Conservation (phyloP, 1,140 invertebrate genomes). For the Hyles euphorbiae region DNA sequence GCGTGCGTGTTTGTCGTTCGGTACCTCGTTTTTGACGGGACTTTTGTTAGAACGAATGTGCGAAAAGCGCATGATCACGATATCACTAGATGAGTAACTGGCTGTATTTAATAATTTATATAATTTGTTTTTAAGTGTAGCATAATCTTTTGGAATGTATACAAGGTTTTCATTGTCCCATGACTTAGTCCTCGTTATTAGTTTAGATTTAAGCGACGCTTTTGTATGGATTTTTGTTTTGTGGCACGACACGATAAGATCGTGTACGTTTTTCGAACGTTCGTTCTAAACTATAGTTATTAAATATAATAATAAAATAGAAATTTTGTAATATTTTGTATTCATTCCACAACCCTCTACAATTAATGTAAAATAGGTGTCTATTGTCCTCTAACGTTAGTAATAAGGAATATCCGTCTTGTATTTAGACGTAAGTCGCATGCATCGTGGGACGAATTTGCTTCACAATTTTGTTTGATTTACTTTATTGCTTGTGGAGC, state of each 20-base stretch:
- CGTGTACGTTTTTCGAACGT: not conserved
- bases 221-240: not conserved
- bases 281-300: constrained; percentile 17
- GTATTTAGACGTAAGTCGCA: constrained; percentile 56
- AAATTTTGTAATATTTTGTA: constrained; percentile 71
- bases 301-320: constrained; percentile 33
- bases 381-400: constrained; percentile 58
- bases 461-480: too few relatives aligned
- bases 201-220: not conserved
- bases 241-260: not conserved
- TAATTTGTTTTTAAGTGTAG: too few relatives aligned
- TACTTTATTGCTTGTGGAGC: too few relatives aligned
- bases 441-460: constrained; percentile 14
- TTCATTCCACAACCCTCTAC: constrained; percentile 58
- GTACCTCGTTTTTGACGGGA: too few relatives aligned
- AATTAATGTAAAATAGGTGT: constrained; percentile 63
- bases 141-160: too few relatives aligned
- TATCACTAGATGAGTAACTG: too few relatives aligned
- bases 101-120: too few relatives aligned
- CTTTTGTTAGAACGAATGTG: too few relatives aligned
- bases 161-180: too few relatives aligned
- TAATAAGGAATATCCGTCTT: constrained; percentile 67
- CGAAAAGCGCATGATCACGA: too few relatives aligned
- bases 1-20: too few relatives aligned
- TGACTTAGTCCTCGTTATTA: too few relatives aligned